A percentile compares a stretch with the other conserved stretches of the same genome.
phyloP scores from a whole-genome alignment of 2,797 vertebrate species.

The Mormyrops attenuatus region DNA sequence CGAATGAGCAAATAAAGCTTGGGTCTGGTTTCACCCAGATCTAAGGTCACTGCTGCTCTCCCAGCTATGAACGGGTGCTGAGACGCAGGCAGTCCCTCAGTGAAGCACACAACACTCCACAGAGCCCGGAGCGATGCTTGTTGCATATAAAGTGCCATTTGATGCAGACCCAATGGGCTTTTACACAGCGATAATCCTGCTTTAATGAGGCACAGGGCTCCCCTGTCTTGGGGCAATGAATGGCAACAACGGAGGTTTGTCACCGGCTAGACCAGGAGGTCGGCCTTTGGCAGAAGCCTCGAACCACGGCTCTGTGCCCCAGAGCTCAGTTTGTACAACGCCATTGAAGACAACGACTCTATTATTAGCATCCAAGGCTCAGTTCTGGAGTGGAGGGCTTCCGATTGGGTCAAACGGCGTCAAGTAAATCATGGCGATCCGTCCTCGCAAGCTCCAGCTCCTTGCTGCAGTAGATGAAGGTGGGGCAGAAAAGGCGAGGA shows the following conservation, averaged over 20 bases:
- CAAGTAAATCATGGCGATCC: background rate
- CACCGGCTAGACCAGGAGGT: constrained; percentile 24
- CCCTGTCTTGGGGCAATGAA: constrained; percentile 28
- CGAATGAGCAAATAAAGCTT: constrained; percentile 2
- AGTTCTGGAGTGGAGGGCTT: background rate
- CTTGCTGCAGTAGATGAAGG: background rate
- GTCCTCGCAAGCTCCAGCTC: background rate
- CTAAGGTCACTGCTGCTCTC: background rate
- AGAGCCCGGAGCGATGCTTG: constrained; percentile 17
- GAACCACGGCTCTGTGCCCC: background rate
- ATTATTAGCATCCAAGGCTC: background rate
- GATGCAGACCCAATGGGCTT: constrained; percentile 36
- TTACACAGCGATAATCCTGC: constrained; percentile 45
- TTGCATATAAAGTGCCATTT: constrained; percentile 47
- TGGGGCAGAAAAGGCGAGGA: too few relatives aligned
- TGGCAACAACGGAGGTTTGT: constrained; percentile 37
- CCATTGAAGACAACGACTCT: background rate
- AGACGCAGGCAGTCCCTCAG: background rate
- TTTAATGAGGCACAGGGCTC: constrained; percentile 54
- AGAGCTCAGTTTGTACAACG: background rate
- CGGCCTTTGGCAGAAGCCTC: constrained; percentile 25
- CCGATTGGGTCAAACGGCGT: background rate
- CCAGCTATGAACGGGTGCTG: constrained; percentile 10
- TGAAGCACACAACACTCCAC: constrained; percentile 1
- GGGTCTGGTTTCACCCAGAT: background rate